Evolutionary conservation across 1,140 invertebrate genomes (phyloP).

Genomic region (Heliconius eleuchia): DNA sequence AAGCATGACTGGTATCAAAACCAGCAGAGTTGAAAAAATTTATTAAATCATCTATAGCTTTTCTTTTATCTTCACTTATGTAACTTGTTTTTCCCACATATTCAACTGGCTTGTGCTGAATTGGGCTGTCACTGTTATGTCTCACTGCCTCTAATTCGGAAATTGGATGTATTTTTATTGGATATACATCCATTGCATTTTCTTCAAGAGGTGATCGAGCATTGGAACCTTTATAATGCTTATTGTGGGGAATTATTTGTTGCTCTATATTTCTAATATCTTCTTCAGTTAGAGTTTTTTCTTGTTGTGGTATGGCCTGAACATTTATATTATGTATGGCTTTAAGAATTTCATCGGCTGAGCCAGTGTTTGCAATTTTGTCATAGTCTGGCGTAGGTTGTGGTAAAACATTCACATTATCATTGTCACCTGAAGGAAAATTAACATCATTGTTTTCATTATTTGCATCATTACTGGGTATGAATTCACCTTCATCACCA

Average conservation of each 20-base stretch:
- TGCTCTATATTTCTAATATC: conserved; percentile 69
- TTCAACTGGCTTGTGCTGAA: conserved; percentile 35
- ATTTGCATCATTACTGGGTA: conserved; percentile 45
- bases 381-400: conserved; percentile 44
- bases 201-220: neutral
- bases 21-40: conserved; percentile 67
- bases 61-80: conserved; percentile 56
- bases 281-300: conserved; percentile 57
- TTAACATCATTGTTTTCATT: conserved; percentile 46
- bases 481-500: conserved; percentile 67
- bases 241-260: conserved; percentile 69
- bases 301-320: conserved; percentile 49
- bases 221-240: conserved; percentile 35
- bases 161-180: conserved; percentile 34
- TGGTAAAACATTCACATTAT: conserved; percentile 31
- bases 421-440: conserved; percentile 21
- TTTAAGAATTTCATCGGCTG: conserved; percentile 61
- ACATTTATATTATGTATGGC: conserved; percentile 56
- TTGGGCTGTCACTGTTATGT: conserved; percentile 40
- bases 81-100: conserved; percentile 36
- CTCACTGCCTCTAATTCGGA: conserved; percentile 39
- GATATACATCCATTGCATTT: neutral
- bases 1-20: conserved; percentile 40
- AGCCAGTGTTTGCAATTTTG: conserved; percentile 47
- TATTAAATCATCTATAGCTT: conserved; percentile 68